These are phyloP conservation scores for Takifugu bimaculatus DNA, from an alignment of 2,113 vertebrate genomes.

Conservation along the genomic window DNA sequence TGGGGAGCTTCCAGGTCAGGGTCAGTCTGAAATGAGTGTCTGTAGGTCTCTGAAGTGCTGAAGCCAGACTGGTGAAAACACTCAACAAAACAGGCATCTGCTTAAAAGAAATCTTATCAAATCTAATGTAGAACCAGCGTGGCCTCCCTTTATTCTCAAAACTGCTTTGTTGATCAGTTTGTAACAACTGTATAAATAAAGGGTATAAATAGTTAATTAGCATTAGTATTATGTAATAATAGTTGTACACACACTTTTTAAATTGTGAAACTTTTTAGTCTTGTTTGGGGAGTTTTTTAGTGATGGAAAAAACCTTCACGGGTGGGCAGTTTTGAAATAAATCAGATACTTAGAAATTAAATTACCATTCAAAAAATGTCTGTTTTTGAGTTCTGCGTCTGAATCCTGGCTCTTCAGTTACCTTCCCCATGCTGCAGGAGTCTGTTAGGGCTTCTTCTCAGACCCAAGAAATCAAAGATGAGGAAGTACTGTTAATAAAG, in stretches of 20 bases:
- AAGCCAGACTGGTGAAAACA: too few species aligned
- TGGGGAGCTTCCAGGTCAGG: too few species aligned
- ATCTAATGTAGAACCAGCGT: not conserved
- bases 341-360: slow-evolving; percentile 9
- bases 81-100: too few species aligned
- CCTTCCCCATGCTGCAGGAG: not conserved
- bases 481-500: slow-evolving; percentile 29
- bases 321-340: slow-evolving; percentile 12
- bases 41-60: too few species aligned
- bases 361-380: not conserved
- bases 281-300: not conserved
- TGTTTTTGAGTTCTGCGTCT: slow-evolving; percentile 4
- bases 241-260: slow-evolving; percentile 28
- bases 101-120: not conserved
- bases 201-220: slow-evolving; percentile 20
- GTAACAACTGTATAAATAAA: slow-evolving; percentile 17
- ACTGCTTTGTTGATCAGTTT: not conserved
- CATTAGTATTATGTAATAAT: slow-evolving; percentile 34
- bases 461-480: not conserved
- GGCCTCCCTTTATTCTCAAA: not conserved
- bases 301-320: not conserved
- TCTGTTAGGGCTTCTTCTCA: not conserved
- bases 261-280: slow-evolving; percentile 27
- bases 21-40: too few species aligned
- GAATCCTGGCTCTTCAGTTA: slow-evolving; percentile 8